Percentiles rank a stretch among this genome's conserved stretches.
These are phyloP conservation scores for Drosophila sproati DNA, from an alignment of 1,140 invertebrate genomes.

Conservation along the genomic window DNA sequence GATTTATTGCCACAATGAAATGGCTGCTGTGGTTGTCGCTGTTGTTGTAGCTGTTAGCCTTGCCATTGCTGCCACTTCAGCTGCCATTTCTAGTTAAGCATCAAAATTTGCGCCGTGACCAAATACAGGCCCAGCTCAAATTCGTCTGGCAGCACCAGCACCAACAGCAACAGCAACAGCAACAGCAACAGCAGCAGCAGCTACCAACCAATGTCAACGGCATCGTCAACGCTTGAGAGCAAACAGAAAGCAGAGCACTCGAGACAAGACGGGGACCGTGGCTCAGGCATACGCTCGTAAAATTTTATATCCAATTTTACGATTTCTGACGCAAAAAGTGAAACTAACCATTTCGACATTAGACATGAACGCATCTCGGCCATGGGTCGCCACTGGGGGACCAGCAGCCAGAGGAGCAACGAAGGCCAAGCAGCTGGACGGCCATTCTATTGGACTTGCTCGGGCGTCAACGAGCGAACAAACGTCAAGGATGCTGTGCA, in stretches of 20 bases:
- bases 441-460: constrained; percentile 48
- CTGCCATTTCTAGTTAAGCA: constrained; percentile 79
- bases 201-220: constrained; percentile 41
- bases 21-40: constrained; percentile 24
- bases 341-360: constrained; percentile 83
- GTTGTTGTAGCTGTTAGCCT: constrained; percentile 39
- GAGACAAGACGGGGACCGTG: constrained; percentile 34
- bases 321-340: constrained; percentile 83
- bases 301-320: constrained; percentile 84
- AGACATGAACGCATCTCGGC: constrained; percentile 80
- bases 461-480: constrained; percentile 79
- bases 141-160: constrained; percentile 33
- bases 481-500: constrained; percentile 79
- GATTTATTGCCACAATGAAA: constrained; percentile 77
- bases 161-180: too few relatives aligned
- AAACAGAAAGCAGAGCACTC: constrained; percentile 68
- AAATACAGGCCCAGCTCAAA: constrained; percentile 76
- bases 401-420: not conserved
- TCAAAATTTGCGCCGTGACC: constrained; percentile 80
- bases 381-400: constrained; percentile 27
- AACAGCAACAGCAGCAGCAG: constrained; percentile 32
- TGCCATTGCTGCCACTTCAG: constrained; percentile 56
- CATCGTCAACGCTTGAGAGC: constrained; percentile 48
- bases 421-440: constrained; percentile 12
- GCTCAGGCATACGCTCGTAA: constrained; percentile 76